These are phyloP conservation scores for Lordiphosa clarofinis DNA, from an alignment of 1,140 invertebrate species.

Conservation along the genomic window DNA sequence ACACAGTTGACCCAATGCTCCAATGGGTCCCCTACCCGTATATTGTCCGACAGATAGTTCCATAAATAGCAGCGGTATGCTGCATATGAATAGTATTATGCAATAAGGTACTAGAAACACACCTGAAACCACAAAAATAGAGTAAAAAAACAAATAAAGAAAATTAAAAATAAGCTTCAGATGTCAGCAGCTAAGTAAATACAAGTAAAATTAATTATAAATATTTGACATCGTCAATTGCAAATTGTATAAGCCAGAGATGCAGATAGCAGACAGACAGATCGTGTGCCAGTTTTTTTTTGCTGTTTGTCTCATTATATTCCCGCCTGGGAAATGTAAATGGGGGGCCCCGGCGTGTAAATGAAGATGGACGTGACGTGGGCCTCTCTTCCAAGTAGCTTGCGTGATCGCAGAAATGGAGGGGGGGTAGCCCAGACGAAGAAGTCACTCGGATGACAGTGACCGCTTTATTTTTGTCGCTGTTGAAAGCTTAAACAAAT, in stretches of 20 bases:
- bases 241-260: slow-evolving; percentile 39
- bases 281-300: slow-evolving; percentile 25
- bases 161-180: slow-evolving; percentile 7
- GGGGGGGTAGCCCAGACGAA: background rate
- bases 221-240: slow-evolving; percentile 67
- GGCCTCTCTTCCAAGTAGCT: slow-evolving; percentile 30
- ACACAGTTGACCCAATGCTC: slow-evolving; percentile 90
- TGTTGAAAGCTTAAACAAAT: slow-evolving; percentile 61
- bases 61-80: slow-evolving; percentile 91
- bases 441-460: slow-evolving; percentile 53
- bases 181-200: slow-evolving; percentile 50
- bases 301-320: slow-evolving; percentile 43
- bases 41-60: slow-evolving; percentile 91
- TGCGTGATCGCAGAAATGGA: slow-evolving; percentile 33
- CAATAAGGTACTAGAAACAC: slow-evolving; percentile 92
- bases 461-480: slow-evolving; percentile 64
- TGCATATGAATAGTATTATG: slow-evolving; percentile 89
- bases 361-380: slow-evolving; percentile 63
- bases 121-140: slow-evolving; percentile 81
- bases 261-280: slow-evolving; percentile 2
- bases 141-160: slow-evolving; percentile 35
- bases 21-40: slow-evolving; percentile 89
- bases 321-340: slow-evolving; percentile 42
- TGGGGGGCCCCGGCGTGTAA: slow-evolving; percentile 39
- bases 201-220: slow-evolving; percentile 70